Evolutionary conservation across 1,140 invertebrate genomes (phyloP).

Genomic region (Cydia amplana): DNA sequence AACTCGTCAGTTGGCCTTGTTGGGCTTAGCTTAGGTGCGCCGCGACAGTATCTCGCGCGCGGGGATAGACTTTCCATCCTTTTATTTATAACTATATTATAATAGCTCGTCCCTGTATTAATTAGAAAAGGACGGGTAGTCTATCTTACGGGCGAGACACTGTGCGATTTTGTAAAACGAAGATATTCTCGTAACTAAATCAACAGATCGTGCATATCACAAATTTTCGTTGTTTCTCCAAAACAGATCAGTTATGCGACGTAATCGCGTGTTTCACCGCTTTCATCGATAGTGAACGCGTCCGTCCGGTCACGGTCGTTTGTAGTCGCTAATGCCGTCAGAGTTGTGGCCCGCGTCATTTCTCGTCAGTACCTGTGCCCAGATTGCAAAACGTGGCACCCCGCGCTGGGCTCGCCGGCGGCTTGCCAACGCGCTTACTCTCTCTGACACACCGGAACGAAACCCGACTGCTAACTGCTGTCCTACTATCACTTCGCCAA

Average conservation of each 20-base stretch:
- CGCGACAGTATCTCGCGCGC: no score
- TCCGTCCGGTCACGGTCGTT: constrained; percentile 59
- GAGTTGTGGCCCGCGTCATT: constrained; percentile 46
- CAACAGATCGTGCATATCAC: not conserved
- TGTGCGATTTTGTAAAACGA: not conserved
- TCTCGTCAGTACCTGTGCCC: constrained; percentile 37
- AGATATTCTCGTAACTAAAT: not conserved
- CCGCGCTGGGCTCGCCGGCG: constrained; percentile 36
- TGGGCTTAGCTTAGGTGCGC: no score
- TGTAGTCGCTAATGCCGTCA: constrained; percentile 46
- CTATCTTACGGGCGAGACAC: no score
- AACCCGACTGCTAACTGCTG: constrained; percentile 61
- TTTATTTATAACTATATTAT: no score
- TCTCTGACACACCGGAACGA: constrained; percentile 65
- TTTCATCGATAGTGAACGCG: constrained; percentile 59
- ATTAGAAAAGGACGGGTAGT: no score
- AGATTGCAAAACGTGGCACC: constrained; percentile 36
- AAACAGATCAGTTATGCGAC: constrained; percentile 38
- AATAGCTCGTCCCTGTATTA: no score
- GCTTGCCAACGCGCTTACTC: constrained; percentile 52
- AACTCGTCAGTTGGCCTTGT: no score
- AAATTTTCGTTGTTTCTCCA: constrained; percentile 33
- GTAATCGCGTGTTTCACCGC: constrained; percentile 45
- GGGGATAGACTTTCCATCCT: no score
- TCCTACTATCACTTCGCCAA: constrained; percentile 73